Evolutionary conservation across 2,888 invertebrate genomes (phyloP).

Genomic region (Alviniconcha strummeri): DNA sequence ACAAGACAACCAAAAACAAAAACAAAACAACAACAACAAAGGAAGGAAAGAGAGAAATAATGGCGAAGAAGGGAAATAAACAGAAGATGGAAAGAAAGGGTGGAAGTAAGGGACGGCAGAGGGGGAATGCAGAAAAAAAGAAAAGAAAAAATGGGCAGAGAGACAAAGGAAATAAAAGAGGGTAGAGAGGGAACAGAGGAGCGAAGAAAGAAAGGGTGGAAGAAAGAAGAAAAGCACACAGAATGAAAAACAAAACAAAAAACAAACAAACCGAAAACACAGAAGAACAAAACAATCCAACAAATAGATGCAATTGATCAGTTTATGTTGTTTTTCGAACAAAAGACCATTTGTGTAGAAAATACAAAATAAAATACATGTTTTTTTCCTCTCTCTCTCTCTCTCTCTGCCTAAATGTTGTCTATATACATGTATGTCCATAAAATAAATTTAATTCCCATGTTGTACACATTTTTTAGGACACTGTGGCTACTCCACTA

Average conservation of each 20-base stretch:
- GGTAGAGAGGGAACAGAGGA: not conserved
- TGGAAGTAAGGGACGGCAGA: not conserved
- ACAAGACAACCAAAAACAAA: too few species aligned
- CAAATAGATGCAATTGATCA: too few species aligned
- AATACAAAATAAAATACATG: too few species aligned
- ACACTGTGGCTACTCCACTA: too few species aligned
- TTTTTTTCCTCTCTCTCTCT: not conserved
- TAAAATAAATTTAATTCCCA: not conserved
- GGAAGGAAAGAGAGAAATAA: too few species aligned
- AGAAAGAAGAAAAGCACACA: not conserved
- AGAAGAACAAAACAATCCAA: too few species aligned
- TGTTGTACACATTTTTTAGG: not conserved
- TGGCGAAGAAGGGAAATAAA: too few species aligned
- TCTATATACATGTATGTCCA: not conserved
- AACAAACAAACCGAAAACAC: too few species aligned
- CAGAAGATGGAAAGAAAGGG: not conserved
- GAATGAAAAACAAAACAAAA: not conserved
- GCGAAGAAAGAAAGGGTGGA: too few species aligned
- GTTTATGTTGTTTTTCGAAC: not conserved
- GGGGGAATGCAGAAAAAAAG: not conserved
- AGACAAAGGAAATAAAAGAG: not conserved
- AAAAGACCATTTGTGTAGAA: not conserved
- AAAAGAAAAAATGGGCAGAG: not conserved
- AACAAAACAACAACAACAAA: too few species aligned
- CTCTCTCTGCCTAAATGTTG: slow-evolving; percentile 24